phyloP scores from a whole-genome alignment of 2,888 invertebrate genomes.

The Agrotis puta region DNA sequence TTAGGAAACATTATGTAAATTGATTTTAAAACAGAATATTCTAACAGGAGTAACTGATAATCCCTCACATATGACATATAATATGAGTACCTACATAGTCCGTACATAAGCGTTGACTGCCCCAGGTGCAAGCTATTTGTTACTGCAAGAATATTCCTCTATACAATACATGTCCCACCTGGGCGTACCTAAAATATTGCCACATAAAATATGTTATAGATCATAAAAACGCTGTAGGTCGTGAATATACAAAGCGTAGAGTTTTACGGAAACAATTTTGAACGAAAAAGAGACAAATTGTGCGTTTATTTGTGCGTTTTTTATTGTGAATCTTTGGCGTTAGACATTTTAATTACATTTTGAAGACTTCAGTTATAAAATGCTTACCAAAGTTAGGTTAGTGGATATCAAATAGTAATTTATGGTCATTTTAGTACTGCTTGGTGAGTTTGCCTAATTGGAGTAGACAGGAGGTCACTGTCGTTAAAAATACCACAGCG shows the following conservation, averaged over 20 bases:
- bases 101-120: background rate
- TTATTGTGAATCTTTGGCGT: background rate
- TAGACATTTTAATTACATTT: background rate
- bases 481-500: too few species aligned
- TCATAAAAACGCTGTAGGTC: slow-evolving; percentile 50
- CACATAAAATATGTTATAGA: slow-evolving; percentile 47
- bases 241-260: slow-evolving; percentile 17
- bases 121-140: slow-evolving; percentile 45
- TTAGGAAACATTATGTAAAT: too few species aligned
- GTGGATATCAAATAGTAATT: background rate
- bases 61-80: background rate
- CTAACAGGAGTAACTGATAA: background rate
- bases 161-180: slow-evolving; percentile 40
- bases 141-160: slow-evolving; percentile 25
- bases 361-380: too few species aligned
- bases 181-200: slow-evolving; percentile 43
- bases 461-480: background rate
- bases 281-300: slow-evolving; percentile 1
- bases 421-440: background rate
- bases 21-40: too few species aligned
- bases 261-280: slow-evolving; percentile 6
- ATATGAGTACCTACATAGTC: background rate
- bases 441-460: background rate
- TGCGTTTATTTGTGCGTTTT: slow-evolving; percentile 4
- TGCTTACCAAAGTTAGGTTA: background rate